phyloP scores from a whole-genome alignment of 1,140 invertebrate genomes.

The Halictus rubicundus region DNA sequence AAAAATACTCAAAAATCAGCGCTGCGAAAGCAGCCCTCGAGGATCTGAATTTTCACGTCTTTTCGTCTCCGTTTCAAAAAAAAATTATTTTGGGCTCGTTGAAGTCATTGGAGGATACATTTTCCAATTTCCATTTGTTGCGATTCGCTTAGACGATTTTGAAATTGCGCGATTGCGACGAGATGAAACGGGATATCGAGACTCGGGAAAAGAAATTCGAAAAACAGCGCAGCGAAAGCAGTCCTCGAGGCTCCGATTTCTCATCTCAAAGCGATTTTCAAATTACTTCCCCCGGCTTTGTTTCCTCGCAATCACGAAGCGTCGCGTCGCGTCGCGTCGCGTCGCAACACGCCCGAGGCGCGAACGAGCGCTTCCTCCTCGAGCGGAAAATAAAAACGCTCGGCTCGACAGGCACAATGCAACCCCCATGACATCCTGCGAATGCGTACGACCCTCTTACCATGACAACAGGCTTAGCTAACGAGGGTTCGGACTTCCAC shows the following conservation, averaged over 20 bases:
- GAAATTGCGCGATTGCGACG: no score
- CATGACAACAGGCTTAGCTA: constrained; percentile 57
- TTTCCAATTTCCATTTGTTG: no score
- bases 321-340: neutral
- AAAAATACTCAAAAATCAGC: no score
- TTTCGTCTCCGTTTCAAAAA: no score
- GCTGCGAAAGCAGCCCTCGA: no score
- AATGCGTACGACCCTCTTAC: constrained; percentile 39
- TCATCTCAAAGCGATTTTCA: neutral
- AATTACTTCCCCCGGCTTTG: neutral
- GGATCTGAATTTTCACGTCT: no score
- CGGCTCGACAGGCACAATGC: constrained; percentile 27
- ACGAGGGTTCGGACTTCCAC: constrained; percentile 24
- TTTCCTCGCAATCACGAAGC: neutral
- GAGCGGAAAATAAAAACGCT: constrained; percentile 30
- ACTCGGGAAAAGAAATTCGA: neutral
- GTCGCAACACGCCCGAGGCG: neutral
- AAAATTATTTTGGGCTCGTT: no score
- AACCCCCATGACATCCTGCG: constrained; percentile 20
- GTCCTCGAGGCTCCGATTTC: neutral
- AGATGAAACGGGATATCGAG: no score
- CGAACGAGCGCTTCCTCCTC: neutral
- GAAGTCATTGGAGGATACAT: no score
- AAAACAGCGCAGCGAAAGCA: neutral
- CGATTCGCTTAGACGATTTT: no score